Evolutionary conservation across 2,113 vertebrate genomes (phyloP).

Genomic region (Bothrops jararaca): DNA sequence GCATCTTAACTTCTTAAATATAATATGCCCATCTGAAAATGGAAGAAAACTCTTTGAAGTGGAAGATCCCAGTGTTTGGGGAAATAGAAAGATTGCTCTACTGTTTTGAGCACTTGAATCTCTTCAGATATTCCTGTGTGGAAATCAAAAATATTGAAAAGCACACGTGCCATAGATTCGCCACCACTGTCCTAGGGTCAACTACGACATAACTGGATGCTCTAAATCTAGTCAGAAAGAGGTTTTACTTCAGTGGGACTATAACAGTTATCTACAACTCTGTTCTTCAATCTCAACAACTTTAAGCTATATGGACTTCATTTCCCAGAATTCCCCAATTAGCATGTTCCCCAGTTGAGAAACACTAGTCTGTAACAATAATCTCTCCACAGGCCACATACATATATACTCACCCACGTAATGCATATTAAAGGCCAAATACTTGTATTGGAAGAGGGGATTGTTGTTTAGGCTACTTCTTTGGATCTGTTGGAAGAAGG

Average conservation of each 20-base stretch:
- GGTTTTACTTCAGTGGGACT: neutral
- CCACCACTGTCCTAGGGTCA: neutral
- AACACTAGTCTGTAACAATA: neutral
- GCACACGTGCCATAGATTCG: too few species aligned
- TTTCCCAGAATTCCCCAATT: neutral
- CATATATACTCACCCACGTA: constrained; percentile 87
- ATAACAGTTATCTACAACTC: neutral
- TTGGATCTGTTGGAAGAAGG: constrained; percentile 99
- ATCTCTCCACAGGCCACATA: neutral
- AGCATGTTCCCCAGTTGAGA: neutral
- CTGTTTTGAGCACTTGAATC: neutral
- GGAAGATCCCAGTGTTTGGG: neutral
- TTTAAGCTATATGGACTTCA: neutral
- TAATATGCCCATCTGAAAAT: neutral
- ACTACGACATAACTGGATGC: too few species aligned
- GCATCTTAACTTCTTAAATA: neutral
- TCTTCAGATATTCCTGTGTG: neutral
- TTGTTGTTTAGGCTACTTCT: constrained; percentile 95
- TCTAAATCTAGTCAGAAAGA: neutral
- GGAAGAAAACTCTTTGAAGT: neutral
- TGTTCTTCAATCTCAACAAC: neutral
- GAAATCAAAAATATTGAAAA: neutral
- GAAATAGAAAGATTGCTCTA: neutral
- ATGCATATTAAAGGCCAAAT: constrained; percentile 97
- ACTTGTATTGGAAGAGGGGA: constrained; percentile 97